Evolutionary conservation across 2,797 vertebrate species (phyloP).

Genomic region (Sus cebifrons): DNA sequence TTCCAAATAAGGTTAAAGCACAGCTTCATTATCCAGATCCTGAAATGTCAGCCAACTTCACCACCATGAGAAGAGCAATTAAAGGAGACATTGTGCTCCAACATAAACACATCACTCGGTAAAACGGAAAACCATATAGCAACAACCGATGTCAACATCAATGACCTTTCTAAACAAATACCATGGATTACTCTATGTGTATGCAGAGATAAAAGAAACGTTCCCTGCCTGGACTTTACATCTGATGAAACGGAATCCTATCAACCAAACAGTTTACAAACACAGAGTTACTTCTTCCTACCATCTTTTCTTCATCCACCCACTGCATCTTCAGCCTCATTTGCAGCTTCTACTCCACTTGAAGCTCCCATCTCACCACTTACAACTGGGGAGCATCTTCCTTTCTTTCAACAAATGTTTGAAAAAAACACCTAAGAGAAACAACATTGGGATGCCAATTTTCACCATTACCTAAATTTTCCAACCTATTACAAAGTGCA

Average conservation of each 20-base stretch:
- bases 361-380: neutral
- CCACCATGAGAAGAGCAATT: neutral
- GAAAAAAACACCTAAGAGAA: slow-evolving; percentile 42
- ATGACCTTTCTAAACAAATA: neutral
- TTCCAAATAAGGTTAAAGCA: slow-evolving; percentile 57
- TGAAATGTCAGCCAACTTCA: slow-evolving; percentile 55
- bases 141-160: neutral
- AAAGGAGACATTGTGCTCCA: neutral
- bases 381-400: neutral
- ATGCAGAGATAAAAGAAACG: neutral
- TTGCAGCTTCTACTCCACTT: neutral
- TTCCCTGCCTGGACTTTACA: neutral
- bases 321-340: neutral
- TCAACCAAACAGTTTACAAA: neutral
- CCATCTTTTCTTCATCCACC: neutral
- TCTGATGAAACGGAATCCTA: neutral
- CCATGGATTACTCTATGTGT: neutral
- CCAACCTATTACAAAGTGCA: slow-evolving; percentile 64
- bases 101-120: neutral
- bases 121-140: neutral
- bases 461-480: slow-evolving; percentile 72
- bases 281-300: neutral
- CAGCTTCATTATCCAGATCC: slow-evolving; percentile 15
- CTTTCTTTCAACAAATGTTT: slow-evolving; percentile 41
- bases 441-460: slow-evolving; percentile 7